phyloP scores from a whole-genome alignment of 2,888 invertebrate genomes.

The Drosophila rubida region DNA sequence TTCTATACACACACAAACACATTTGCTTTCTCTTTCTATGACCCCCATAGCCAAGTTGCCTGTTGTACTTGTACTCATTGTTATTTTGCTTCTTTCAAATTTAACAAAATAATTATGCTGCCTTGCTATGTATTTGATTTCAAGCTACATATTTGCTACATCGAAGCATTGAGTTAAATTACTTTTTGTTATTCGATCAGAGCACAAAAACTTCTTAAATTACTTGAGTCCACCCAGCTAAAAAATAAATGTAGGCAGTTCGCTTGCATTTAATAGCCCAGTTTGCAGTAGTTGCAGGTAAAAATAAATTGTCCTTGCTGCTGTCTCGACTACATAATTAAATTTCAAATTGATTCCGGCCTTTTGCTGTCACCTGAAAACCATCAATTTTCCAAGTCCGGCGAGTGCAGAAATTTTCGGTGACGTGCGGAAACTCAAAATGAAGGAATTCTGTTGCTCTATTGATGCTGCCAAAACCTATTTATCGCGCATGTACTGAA shows the following conservation, averaged over 20 bases:
- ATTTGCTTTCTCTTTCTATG: slow-evolving; percentile 17
- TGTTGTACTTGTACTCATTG: neutral
- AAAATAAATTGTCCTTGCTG: slow-evolving; percentile 55
- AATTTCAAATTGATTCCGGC: slow-evolving; percentile 59
- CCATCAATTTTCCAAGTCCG: slow-evolving; percentile 49
- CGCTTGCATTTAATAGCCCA: neutral
- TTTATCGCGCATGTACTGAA: neutral
- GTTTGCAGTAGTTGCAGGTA: slow-evolving; percentile 33
- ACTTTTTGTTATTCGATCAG: neutral
- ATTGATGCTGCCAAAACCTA: neutral
- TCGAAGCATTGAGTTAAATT: neutral
- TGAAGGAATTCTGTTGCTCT: neutral
- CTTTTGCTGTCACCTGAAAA: slow-evolving; percentile 41
- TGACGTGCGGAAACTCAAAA: slow-evolving; percentile 5
- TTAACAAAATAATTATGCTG: slow-evolving; percentile 61
- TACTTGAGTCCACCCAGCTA: neutral
- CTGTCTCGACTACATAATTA: slow-evolving; percentile 53
- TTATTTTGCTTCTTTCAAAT: slow-evolving; percentile 27
- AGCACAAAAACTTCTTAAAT: neutral
- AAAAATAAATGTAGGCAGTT: neutral
- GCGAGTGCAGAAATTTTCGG: slow-evolving; percentile 25
- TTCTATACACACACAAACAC: slow-evolving; percentile 2
- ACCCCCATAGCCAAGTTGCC: neutral
- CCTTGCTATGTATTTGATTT: slow-evolving; percentile 20
- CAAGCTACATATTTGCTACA: slow-evolving; percentile 2